These are phyloP conservation scores for Harpegnathos saltator DNA, from an alignment of 1,140 invertebrate genomes.

Conservation along the genomic window DNA sequence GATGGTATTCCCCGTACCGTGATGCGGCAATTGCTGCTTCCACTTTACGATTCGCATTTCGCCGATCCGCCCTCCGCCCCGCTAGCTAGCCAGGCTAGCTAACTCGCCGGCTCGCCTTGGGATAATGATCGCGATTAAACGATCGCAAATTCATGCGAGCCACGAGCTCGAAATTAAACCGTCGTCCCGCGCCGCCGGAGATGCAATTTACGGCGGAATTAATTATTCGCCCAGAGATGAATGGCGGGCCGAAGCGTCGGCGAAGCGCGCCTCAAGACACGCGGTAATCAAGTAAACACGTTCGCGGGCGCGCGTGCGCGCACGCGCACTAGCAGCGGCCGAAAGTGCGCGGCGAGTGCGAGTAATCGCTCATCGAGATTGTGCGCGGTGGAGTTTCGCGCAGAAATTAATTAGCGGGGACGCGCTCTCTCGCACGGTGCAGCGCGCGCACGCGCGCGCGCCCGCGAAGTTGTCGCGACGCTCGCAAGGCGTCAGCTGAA, in stretches of 20 bases:
- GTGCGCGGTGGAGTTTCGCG: no score
- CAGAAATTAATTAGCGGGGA: no score
- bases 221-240: slow-evolving; percentile 44
- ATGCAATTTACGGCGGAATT: slow-evolving; percentile 45
- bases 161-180: slow-evolving; percentile 45
- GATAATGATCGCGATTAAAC: slow-evolving; percentile 42
- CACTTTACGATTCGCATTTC: background rate
- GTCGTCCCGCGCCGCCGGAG: background rate
- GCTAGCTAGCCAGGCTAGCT: background rate
- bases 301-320: no score
- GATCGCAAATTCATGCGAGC: slow-evolving; percentile 21
- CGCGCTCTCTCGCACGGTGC: no score
- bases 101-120: no score
- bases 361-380: slow-evolving; percentile 61
- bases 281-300: slow-evolving; percentile 59
- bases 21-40: background rate
- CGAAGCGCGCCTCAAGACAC: slow-evolving; percentile 6
- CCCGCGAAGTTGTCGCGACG: slow-evolving; percentile 34
- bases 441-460: no score
- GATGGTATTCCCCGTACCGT: slow-evolving; percentile 5
- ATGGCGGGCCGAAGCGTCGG: background rate
- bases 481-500: background rate
- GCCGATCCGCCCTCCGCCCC: no score
- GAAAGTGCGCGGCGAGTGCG: no score
- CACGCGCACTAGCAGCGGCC: slow-evolving; percentile 27